Conservation (phyloP, 2,113 vertebrate species). For the Herpailurus yagouaroundi region DNA sequence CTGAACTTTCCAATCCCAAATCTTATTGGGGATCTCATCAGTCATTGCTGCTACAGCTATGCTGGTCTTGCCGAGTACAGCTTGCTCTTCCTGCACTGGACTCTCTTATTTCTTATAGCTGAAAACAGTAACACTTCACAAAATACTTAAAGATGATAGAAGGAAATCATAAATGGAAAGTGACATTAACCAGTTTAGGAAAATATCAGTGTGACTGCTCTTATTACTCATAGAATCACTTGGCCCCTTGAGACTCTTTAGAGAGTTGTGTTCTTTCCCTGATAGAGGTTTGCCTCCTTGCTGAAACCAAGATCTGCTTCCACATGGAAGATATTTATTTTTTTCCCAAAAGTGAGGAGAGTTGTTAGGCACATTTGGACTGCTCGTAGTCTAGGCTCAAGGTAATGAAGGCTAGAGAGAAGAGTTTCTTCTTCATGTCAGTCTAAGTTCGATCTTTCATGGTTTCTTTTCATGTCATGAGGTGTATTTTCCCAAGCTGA, state of each 20-base stretch:
- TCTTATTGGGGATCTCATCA: neutral
- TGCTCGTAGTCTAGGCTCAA: neutral
- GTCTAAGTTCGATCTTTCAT: neutral
- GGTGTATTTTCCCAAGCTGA: neutral
- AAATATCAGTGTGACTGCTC: neutral
- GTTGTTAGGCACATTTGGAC: neutral
- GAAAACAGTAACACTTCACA: neutral
- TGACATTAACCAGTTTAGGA: neutral
- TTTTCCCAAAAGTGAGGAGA: neutral
- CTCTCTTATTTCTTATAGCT: neutral
- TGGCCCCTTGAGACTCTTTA: neutral
- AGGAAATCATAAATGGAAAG: neutral
- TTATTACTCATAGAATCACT: neutral
- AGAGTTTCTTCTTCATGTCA: neutral
- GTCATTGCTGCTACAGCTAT: neutral
- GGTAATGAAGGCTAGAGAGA: neutral
- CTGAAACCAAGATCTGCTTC: neutral
- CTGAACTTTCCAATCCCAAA: neutral
- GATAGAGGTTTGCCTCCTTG: neutral
- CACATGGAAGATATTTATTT: neutral
- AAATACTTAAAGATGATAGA: neutral
- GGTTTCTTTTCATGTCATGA: neutral
- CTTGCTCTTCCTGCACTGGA: neutral
- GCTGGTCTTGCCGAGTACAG: neutral
- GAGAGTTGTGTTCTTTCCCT: neutral